Evolutionary conservation across 2,797 vertebrate species (phyloP), one percentile per base, ranked within the genome.

Genomic region (Dryobates pubescens): DNA sequence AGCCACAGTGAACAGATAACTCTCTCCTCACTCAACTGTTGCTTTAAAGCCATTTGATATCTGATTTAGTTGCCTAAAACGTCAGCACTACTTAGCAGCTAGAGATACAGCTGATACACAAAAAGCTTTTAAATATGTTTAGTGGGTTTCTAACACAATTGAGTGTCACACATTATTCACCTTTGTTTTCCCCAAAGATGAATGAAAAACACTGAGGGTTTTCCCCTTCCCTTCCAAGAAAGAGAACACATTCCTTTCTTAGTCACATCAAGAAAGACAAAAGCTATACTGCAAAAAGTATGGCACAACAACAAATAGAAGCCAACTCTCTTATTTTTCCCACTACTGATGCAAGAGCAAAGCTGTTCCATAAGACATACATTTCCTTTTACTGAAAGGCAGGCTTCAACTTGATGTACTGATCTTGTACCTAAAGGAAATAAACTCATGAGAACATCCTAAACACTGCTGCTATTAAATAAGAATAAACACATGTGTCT

Each of bases 231-330:
- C 32, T 51, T 85, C 27, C 13, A 23, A 69, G 9, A n/a, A 69
- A 45, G 8, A 36, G 3, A 19, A 29, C 13, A 34, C 18, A 16
- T 9, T 59, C 51, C 53, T 9, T 59, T 51, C 53, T 27, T 17
- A 43, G 67, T 29, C 10, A 57, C 41, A 51, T 10, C 34, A n/a
- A 49, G 8, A 82, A 41, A 41, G 17, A n/a, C 20, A 63, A 1
- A n/a, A 78, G 7, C 18, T 20, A 45, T 5, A 9, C 34, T 59
- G 53, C 15, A 43, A 47, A 47, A 79, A 3, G 24, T 13, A 72
- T 3, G 8, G 54, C 53, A 67, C 20, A 38, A 32, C 13, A 47
- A 22, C 0, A 1, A 62, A 59, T 1, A 5, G 4, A 32, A 81
- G 22, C 3, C 36, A 86, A 19, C 13, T 49, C 13, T 6, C 23